Percentiles rank a stretch among this genome's conserved stretches.
Evolutionary conservation across 2,888 invertebrate species (phyloP).

Genomic region (Timema podura): DNA sequence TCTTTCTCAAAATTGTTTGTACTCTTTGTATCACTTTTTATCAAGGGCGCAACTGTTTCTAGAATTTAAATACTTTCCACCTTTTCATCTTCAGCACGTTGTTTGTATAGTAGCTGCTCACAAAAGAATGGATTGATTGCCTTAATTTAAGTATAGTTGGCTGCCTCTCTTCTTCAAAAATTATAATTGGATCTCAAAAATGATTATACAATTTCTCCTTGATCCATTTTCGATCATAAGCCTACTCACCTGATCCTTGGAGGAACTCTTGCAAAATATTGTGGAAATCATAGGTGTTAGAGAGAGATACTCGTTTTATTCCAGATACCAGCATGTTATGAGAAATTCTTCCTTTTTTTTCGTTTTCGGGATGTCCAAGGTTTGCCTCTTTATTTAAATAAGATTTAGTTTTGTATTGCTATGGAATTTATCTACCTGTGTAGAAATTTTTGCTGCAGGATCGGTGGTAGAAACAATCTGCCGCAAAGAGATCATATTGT

Average conservation of each 20-base stretch:
- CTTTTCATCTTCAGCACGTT: constrained; percentile 3
- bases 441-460: constrained; percentile 6
- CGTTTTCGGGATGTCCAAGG: background rate
- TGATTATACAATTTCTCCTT: background rate
- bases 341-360: background rate
- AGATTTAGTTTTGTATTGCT: background rate
- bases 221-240: background rate
- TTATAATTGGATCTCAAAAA: background rate
- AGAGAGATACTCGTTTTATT: background rate
- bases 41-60: background rate
- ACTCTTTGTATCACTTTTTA: background rate
- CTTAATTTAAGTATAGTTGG: background rate
- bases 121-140: background rate
- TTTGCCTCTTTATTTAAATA: background rate
- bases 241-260: background rate
- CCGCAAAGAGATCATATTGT: background rate
- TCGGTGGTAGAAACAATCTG: background rate
- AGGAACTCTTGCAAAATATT: background rate
- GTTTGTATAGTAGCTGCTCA: background rate
- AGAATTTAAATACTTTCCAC: background rate
- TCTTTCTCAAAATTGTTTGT: background rate
- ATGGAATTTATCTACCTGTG: background rate
- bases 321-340: background rate
- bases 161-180: background rate
- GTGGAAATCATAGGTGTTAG: background rate